A percentile compares a stretch with the other conserved stretches of the same genome.
Conservation (phyloP, 2,888 invertebrate genomes). For the Chalcis sispes region DNA sequence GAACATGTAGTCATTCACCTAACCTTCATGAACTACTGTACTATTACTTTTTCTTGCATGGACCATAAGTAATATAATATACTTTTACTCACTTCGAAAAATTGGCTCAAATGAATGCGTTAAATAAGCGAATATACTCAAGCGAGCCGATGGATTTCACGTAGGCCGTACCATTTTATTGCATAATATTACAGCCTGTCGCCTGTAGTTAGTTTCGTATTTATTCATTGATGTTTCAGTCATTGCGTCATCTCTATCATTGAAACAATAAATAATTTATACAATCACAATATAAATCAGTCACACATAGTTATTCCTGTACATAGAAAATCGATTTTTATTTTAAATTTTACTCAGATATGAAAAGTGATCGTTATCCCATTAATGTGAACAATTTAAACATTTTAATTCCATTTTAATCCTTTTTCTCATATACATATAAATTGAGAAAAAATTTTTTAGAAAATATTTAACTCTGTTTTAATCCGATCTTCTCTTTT, state of each 20-base stretch:
- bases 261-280: not conserved
- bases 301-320: not conserved
- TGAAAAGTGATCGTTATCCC: too few species aligned
- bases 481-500: too few species aligned
- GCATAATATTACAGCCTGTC: constrained; percentile 77
- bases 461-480: too few species aligned
- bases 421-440: too few species aligned
- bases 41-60: constrained; percentile 30
- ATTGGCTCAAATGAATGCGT: constrained; percentile 11
- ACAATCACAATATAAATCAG: not conserved
- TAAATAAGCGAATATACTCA: constrained; percentile 44
- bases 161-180: constrained; percentile 27
- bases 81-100: not conserved
- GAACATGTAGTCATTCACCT: constrained; percentile 22
- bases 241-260: constrained; percentile 19
- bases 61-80: constrained; percentile 8
- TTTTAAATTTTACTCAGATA: constrained; percentile 3
- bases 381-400: not conserved
- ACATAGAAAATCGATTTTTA: constrained; percentile 12
- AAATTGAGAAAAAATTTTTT: too few species aligned
- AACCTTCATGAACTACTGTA: constrained; percentile 13
- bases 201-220: constrained; percentile 80
- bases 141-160: constrained; percentile 66
- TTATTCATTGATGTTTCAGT: constrained; percentile 40
- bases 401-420: too few species aligned